A percentile compares a stretch with the other conserved stretches of the same genome.
These are phyloP conservation scores for Sycophila texana DNA, from an alignment of 2,888 invertebrate genomes.

Conservation along the genomic window DNA sequence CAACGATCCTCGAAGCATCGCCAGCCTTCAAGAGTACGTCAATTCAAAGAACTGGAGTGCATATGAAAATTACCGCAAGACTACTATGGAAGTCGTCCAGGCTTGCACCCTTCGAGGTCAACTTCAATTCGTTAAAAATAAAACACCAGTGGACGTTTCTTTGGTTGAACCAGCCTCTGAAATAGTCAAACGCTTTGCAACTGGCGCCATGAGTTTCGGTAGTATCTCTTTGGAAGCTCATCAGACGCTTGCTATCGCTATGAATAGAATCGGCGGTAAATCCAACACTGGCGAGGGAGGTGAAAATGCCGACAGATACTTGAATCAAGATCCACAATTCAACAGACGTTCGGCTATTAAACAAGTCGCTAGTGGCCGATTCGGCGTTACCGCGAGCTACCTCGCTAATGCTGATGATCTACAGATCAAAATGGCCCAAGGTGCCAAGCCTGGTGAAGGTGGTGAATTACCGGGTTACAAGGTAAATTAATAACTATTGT, in stretches of 20 bases:
- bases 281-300: conserved; percentile 99
- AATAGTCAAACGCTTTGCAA: conserved; percentile 95
- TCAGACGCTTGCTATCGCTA: conserved; percentile 94
- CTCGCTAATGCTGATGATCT: conserved; percentile 98
- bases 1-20: conserved; percentile 90
- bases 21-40: conserved; percentile 92
- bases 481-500: conserved; percentile 70
- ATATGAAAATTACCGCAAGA: conserved; percentile 90
- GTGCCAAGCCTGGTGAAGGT: conserved; percentile 99
- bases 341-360: conserved; percentile 97
- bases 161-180: conserved; percentile 96
- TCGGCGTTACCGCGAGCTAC: conserved; percentile 98
- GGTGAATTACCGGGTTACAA: conserved; percentile 95
- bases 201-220: conserved; percentile 97
- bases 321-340: conserved; percentile 85
- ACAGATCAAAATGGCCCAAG: conserved; percentile 99
- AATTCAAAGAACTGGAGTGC: conserved; percentile 86
- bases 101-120: conserved; percentile 95
- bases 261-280: conserved; percentile 98
- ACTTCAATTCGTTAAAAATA: conserved; percentile 87
- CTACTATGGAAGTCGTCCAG: conserved; percentile 89
- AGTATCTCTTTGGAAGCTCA: conserved; percentile 98
- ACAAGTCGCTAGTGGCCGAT: conserved; percentile 98
- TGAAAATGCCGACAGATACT: conserved; percentile 83
- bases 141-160: conserved; percentile 86